Percentiles rank a stretch among this genome's conserved stretches.
phyloP scores from a whole-genome alignment of 2,113 vertebrate species.

The Oreochromis spilurus region DNA sequence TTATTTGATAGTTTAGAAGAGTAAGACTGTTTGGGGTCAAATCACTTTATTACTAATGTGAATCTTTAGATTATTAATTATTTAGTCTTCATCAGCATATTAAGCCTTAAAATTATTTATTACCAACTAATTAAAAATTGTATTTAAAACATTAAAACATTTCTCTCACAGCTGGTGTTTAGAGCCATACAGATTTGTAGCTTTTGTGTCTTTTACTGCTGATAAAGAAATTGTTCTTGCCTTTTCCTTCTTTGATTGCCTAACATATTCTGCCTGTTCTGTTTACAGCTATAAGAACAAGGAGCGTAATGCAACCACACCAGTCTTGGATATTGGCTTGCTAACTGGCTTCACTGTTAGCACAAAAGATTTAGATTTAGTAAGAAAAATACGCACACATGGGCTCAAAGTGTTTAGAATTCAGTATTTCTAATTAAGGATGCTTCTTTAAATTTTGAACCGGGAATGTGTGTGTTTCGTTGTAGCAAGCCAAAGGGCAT shows the following conservation, averaged over 20 bases:
- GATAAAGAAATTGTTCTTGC: neutral
- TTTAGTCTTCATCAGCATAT: neutral
- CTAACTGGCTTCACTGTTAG: slow-evolving; percentile 71
- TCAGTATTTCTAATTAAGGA: neutral
- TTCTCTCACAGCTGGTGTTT: neutral
- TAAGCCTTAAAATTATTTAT: neutral
- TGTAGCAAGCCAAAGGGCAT: slow-evolving; percentile 66
- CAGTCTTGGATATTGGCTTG: slow-evolving; percentile 71
- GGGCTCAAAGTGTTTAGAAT: neutral
- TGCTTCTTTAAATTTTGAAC: neutral
- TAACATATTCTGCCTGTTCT: neutral
- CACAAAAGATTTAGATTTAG: slow-evolving; percentile 58
- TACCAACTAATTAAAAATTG: neutral
- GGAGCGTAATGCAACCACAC: slow-evolving; percentile 58
- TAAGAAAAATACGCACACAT: slow-evolving; percentile 14
- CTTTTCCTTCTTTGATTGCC: neutral
- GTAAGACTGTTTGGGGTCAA: neutral
- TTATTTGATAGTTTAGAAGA: neutral
- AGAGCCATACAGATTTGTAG: neutral
- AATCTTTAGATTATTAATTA: neutral
- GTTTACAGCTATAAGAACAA: slow-evolving; percentile 36
- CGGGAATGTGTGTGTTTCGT: neutral
- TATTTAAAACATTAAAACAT: neutral
- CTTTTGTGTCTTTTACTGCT: neutral
- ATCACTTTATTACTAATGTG: neutral